Evolutionary conservation across 2,113 vertebrate genomes (phyloP).

Genomic region (Epinephelus moara): DNA sequence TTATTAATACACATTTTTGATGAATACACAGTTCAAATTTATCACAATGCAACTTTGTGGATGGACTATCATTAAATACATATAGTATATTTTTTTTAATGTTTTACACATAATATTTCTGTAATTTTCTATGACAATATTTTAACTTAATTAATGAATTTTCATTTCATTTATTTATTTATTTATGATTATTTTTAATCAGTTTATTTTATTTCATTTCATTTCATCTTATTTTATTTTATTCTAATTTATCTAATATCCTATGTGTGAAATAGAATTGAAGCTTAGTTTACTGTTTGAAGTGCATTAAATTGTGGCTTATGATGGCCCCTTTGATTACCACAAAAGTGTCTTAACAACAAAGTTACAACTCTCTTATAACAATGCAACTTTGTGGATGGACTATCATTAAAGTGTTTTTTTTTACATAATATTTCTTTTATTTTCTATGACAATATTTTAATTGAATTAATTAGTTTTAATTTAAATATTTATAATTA

Average conservation of each 20-base stretch:
- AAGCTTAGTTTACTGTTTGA: not conserved
- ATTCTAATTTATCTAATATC: too few relatives aligned
- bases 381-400: not conserved
- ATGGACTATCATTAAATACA: not conserved
- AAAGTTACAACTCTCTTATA: not conserved
- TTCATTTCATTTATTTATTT: too few relatives aligned
- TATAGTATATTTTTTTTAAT: too few relatives aligned
- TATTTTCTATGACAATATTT: not conserved
- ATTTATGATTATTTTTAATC: too few relatives aligned
- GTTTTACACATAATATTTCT: not conserved
- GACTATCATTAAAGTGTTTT: not conserved
- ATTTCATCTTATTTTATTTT: too few relatives aligned
- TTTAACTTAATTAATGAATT: too few relatives aligned
- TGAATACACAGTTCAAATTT: not conserved
- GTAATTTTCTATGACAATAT: not conserved
- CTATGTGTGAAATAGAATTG: not conserved
- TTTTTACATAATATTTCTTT: not conserved
- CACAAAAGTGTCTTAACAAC: not conserved
- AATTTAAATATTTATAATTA: too few relatives aligned
- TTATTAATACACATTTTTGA: not conserved
- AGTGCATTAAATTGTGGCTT: not conserved
- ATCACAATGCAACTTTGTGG: not conserved
- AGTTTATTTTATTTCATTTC: too few relatives aligned
- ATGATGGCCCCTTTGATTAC: not conserved
- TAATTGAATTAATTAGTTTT: too few relatives aligned